phyloP scores from a whole-genome alignment of 1,140 invertebrate genomes.

The Eriocheir sinensis region DNA sequence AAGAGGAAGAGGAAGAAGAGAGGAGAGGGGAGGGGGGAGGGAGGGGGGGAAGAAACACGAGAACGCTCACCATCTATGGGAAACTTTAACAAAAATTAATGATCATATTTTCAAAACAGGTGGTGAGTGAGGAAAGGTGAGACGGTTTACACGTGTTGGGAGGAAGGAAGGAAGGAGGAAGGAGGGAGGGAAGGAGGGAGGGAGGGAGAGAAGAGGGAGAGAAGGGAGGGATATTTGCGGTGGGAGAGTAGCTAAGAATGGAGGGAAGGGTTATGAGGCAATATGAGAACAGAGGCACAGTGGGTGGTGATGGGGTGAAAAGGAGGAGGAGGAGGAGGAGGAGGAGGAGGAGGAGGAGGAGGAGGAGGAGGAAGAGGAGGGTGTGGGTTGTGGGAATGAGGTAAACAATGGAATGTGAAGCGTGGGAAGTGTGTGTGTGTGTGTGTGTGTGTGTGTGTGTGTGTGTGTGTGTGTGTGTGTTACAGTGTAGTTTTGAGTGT shows the following conservation, averaged over 20 bases:
- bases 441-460: not conserved
- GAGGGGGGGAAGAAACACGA: too few relatives aligned
- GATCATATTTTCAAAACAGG: not conserved
- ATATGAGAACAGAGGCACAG: too few relatives aligned
- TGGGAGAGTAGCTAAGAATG: not conserved
- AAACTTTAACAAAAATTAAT: not conserved
- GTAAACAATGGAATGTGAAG: slow-evolving; percentile 15
- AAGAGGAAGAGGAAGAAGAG: not conserved
- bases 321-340: not conserved
- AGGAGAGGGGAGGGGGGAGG: not conserved
- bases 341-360: not conserved
- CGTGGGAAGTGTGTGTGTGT: slow-evolving; percentile 11
- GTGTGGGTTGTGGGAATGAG: slow-evolving; percentile 9
- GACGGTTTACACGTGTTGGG: not conserved
- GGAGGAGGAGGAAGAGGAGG: not conserved
- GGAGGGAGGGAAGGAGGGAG: not conserved
- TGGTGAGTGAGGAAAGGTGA: not conserved
- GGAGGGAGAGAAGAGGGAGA: not conserved
- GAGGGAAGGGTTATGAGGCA: not conserved
- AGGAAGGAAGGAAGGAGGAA: not conserved
- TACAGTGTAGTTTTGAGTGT: not conserved
- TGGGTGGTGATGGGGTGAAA: not conserved
- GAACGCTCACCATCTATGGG: too few relatives aligned
- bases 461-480: slow-evolving; percentile 2
- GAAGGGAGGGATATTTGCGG: not conserved